These are phyloP conservation scores for Neria commutata DNA, from an alignment of 2,888 invertebrate genomes.

Conservation along the genomic window DNA sequence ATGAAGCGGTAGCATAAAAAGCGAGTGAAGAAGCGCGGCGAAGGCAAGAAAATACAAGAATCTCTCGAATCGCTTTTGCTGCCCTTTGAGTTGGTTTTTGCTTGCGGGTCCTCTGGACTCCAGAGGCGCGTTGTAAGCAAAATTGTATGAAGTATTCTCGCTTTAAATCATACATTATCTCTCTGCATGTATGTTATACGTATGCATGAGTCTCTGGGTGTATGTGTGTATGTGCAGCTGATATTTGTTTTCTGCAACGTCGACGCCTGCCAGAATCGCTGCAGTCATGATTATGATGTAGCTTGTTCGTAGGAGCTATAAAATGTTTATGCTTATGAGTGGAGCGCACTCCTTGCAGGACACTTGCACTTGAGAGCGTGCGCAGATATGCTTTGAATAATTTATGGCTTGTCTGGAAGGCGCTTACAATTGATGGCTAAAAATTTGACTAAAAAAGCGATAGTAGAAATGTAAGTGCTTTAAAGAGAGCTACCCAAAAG, in stretches of 20 bases:
- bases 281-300: slow-evolving; percentile 45
- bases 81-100: neutral
- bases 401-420: slow-evolving; percentile 39
- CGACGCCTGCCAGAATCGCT: neutral
- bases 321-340: slow-evolving; percentile 42
- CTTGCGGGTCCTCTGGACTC: neutral
- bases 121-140: no score
- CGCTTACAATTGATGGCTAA: no score
- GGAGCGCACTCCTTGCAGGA: slow-evolving; percentile 26
- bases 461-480: no score
- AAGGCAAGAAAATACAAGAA: slow-evolving; percentile 6
- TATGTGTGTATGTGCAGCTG: slow-evolving; percentile 1
- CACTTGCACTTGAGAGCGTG: slow-evolving; percentile 35
- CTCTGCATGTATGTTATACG: slow-evolving; percentile 9
- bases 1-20: slow-evolving; percentile 52
- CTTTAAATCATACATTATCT: slow-evolving; percentile 9
- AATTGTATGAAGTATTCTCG: neutral
- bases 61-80: neutral
- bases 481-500: no score
- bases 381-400: slow-evolving; percentile 50
- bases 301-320: slow-evolving; percentile 42
- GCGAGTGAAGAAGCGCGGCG: slow-evolving; percentile 24
- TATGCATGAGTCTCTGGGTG: neutral
- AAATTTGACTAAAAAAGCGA: no score
- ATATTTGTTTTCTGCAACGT: neutral